Conservation (phyloP, 2,113 vertebrate genomes). For the Lasiurus borealis region DNA sequence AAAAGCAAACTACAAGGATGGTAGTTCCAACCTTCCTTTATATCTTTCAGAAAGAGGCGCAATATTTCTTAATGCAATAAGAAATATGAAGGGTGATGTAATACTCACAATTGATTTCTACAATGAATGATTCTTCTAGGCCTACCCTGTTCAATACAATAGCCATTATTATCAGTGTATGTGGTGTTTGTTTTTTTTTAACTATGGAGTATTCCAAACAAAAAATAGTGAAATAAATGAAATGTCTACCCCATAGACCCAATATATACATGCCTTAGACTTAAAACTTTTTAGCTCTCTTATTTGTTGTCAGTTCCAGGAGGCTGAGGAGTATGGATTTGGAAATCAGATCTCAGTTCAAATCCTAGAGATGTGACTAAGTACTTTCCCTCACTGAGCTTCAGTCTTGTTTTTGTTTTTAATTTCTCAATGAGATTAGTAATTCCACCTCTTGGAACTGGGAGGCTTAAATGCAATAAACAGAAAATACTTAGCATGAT, state of each 20-base stretch:
- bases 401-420: not conserved
- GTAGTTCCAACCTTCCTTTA: not conserved
- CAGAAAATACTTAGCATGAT: not conserved
- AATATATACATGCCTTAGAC: not conserved
- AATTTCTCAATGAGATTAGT: not conserved
- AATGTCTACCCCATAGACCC: not conserved
- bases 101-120: not conserved
- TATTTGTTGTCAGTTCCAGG: not conserved
- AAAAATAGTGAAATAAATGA: not conserved
- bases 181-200: not conserved
- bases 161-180: not conserved
- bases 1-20: not conserved
- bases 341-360: not conserved
- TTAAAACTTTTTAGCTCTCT: not conserved
- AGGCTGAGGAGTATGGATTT: not conserved
- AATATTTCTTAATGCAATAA: not conserved
- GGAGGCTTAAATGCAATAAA: not conserved
- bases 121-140: not conserved
- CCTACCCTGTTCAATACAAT: not conserved
- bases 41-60: not conserved
- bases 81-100: not conserved
- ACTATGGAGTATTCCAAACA: conserved; percentile 9
- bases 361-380: not conserved
- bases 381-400: not conserved
- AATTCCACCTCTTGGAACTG: not conserved